Percentiles rank a stretch among this genome's conserved stretches.
These are phyloP conservation scores for Rynchops niger DNA, from an alignment of 2,113 vertebrate genomes.

Conservation along the genomic window DNA sequence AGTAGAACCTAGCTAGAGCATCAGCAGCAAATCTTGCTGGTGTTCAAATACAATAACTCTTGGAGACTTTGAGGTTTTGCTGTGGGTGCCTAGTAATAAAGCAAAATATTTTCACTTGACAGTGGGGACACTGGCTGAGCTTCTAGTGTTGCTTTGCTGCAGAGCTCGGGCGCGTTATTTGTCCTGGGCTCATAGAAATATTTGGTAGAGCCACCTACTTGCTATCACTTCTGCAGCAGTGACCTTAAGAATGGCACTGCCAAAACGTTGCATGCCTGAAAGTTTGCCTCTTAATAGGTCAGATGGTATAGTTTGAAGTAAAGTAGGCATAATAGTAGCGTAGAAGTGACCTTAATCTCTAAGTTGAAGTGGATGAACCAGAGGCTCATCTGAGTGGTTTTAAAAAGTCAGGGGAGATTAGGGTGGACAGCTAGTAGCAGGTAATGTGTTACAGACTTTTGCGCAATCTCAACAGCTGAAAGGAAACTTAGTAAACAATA, in stretches of 20 bases:
- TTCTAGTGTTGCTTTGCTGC: background rate
- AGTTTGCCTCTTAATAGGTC: background rate
- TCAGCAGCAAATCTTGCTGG: background rate
- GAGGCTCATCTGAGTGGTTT: background rate
- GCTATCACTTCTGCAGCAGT: background rate
- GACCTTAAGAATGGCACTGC: background rate
- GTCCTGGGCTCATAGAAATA: background rate
- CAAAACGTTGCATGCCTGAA: background rate
- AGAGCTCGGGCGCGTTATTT: background rate
- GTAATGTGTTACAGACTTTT: background rate
- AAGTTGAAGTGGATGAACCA: background rate
- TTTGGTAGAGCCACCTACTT: background rate
- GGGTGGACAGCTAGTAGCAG: background rate
- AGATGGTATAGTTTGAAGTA: background rate
- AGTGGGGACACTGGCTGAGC: background rate
- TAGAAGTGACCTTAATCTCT: background rate
- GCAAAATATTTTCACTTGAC: background rate
- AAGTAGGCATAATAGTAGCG: background rate
- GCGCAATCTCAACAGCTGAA: background rate
- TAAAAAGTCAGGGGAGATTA: background rate
- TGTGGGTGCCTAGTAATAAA: background rate
- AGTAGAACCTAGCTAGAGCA: background rate
- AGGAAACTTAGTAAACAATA: background rate
- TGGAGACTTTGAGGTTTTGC: background rate
- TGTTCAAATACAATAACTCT: background rate